phyloP scores from a whole-genome alignment of 2,888 invertebrate species.

The Latheticus oryzae region DNA sequence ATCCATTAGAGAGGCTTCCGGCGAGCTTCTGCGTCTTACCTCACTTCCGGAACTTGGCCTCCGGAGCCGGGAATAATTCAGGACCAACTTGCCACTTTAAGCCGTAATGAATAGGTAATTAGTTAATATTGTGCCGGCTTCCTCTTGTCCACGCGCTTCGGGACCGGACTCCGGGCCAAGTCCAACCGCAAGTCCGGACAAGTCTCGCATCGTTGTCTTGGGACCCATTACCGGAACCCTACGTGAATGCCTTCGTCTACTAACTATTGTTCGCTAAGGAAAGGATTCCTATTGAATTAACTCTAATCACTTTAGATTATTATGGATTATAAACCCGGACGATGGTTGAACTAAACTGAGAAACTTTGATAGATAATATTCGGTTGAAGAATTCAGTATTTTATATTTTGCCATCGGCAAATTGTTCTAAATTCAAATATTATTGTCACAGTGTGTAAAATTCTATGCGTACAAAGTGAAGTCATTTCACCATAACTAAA shows the following conservation, averaged over 20 bases:
- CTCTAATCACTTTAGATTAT: conserved; percentile 62
- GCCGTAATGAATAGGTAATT: conserved; percentile 68
- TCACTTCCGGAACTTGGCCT: conserved; percentile 64
- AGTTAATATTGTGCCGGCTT: conserved; percentile 65
- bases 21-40: conserved; percentile 65
- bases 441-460: conserved; percentile 64
- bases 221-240: conserved; percentile 62
- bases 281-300: conserved; percentile 65
- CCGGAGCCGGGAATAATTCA: conserved; percentile 65
- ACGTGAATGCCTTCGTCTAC: conserved; percentile 53
- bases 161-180: conserved; percentile 47
- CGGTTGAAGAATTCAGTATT: too few species aligned
- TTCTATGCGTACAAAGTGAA: conserved; percentile 61
- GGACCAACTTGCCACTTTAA: conserved; percentile 67
- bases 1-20: conserved; percentile 63
- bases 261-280: conserved; percentile 58
- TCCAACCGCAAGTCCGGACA: conserved; percentile 52
- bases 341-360: neutral
- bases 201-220: conserved; percentile 58
- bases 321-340: conserved; percentile 51
- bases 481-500: conserved; percentile 60
- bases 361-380: too few species aligned
- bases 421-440: conserved; percentile 64
- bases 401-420: conserved; percentile 56
- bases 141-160: conserved; percentile 63